These are phyloP conservation scores for Coendou prehensilis DNA, from an alignment of 2,797 vertebrate genomes.

Conservation along the genomic window DNA sequence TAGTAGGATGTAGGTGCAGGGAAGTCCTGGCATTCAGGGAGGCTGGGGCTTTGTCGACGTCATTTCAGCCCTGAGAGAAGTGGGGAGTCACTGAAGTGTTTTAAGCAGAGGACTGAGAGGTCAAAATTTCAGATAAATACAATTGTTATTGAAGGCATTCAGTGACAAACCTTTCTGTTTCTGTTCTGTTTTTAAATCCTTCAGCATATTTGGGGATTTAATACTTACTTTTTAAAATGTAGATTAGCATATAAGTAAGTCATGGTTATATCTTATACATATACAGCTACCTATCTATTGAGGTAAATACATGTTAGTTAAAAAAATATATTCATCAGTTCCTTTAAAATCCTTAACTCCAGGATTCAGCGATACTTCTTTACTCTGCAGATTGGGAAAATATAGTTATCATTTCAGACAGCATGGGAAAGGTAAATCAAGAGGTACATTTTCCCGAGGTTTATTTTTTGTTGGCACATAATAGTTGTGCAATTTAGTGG, in stretches of 20 bases:
- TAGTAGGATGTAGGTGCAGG: background rate
- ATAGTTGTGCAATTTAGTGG: background rate
- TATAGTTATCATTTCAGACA: conserved; percentile 15
- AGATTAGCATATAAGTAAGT: background rate
- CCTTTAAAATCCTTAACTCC: conserved; percentile 8
- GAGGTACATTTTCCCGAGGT: background rate
- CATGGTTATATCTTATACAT: background rate
- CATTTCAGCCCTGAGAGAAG: background rate
- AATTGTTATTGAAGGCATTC: background rate
- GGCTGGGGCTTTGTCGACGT: background rate
- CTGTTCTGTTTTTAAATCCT: conserved; percentile 2
- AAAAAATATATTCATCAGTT: background rate
- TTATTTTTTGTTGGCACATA: background rate
- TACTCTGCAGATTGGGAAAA: background rate
- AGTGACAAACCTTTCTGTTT: background rate
- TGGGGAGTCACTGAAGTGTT: background rate
- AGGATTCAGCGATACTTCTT: background rate
- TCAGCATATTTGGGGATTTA: background rate
- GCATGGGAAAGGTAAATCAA: background rate
- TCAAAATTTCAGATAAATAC: background rate
- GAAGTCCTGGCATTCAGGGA: background rate
- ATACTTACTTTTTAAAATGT: background rate
- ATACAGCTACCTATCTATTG: background rate
- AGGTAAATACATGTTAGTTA: background rate
- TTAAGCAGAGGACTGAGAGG: background rate